Evolutionary conservation across 2,797 vertebrate species (phyloP), one percentile per base, ranked within the genome.

Genomic region (Tauraco hartlaubi): DNA sequence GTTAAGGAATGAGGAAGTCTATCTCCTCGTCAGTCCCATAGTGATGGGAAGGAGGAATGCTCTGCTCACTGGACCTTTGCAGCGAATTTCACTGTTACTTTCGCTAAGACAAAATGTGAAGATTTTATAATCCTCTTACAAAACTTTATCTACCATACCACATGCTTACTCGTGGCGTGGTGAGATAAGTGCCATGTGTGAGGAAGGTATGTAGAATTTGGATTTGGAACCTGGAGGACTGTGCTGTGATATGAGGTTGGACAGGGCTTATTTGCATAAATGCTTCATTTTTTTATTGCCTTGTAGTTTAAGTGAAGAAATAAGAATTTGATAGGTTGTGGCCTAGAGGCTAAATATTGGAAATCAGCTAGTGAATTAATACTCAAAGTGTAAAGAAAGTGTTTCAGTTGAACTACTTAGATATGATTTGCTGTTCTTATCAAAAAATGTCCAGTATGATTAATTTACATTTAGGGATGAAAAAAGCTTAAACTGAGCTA

Each of bases 41-140:
- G 58, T 15, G 17, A 49, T 33, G 80, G 90, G 80, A 41, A 58
- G 29, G 59, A 63, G 51, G 63, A 41, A 69, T 15, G 20, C 14
- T 83, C 61, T 74, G 87, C 76, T 93, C 73, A 46, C 63, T 90
- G 72, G 90, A 92, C 83, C 85, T 82, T 88, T 85, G 49, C 62
- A 91, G 29, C 35, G 93, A 94, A 75, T 56, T 93, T 95, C 61
- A 46, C 63, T 85, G 43, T 83, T 86, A 78, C 77, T 97, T 97
- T 92, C 73, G 73, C 62, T 75, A 72, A 97, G 83, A 96, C 74
- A 97, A 97, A 97, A 94, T 95, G 66, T 85, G 84, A 96, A 92
- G 88, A 64, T 96, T 95, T 96, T 75, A 48, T 97, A 97, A 97
- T 97, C 94, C 89, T 97, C 92, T 97, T 97, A 97, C 9, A 74